phyloP scores from a whole-genome alignment of 1,140 invertebrate genomes.

The Eufriesea mexicana region DNA sequence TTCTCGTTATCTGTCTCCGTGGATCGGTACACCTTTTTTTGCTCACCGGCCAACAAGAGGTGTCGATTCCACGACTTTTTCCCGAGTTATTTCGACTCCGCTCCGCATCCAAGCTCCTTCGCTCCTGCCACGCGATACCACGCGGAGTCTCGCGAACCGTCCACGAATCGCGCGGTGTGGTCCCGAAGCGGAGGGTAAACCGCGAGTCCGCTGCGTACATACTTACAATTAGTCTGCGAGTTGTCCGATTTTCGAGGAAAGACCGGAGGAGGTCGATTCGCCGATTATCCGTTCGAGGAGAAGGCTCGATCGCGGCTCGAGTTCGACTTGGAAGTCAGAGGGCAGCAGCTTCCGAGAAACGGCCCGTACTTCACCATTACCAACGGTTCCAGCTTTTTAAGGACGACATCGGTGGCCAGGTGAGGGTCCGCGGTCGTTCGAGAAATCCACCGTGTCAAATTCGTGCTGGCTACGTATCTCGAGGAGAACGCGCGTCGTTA shows the following conservation, averaged over 20 bases:
- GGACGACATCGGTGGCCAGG: conserved; percentile 55
- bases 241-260: neutral
- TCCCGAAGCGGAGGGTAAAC: no score
- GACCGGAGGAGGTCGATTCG: conserved; percentile 21
- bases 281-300: conserved; percentile 47
- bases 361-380: conserved; percentile 29
- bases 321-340: conserved; percentile 48
- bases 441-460: conserved; percentile 71
- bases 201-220: neutral
- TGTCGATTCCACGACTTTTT: conserved; percentile 64
- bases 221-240: no score
- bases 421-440: conserved; percentile 50
- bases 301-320: conserved; percentile 14
- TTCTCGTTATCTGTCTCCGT: conserved; percentile 63
- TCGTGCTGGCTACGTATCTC: conserved; percentile 57
- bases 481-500: conserved; percentile 57
- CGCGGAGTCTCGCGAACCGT: neutral
- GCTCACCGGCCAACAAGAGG: conserved; percentile 50
- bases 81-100: neutral
- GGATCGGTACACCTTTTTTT: conserved; percentile 67
- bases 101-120: no score
- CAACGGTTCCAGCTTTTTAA: conserved; percentile 43
- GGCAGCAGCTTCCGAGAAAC: conserved; percentile 65
- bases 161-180: neutral
- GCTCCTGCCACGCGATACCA: no score